Evolutionary conservation across 2,113 vertebrate species (phyloP), one percentile per base, ranked within the genome.

Genomic region (Pangasianodon gigas): DNA sequence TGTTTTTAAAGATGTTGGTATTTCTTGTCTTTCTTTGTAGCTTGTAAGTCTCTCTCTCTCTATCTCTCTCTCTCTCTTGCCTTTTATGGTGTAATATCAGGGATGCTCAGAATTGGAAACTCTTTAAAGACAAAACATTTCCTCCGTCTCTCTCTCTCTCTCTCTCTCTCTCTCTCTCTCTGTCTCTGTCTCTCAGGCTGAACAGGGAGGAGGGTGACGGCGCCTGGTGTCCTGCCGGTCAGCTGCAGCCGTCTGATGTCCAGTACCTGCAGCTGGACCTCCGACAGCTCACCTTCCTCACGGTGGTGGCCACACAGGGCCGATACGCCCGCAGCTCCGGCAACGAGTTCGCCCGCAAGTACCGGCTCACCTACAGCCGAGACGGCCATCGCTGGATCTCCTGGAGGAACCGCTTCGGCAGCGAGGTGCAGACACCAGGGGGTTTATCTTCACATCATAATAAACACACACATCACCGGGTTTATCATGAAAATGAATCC

Each of bases 181-280:
- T 83, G 4, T 58, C 37, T 89, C 14, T 90, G 32, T 87, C 16
- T 85, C 58, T 83, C 92, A 98, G 97, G 92, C 90, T 98, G 87
- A 96, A 97, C 83, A 94, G 95, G 58, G 97, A 98, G 91, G 96
- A 97, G 19, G 97, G 97, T 0, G 97, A 98, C 0, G 97, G 97
- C 0, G 97, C 97, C n/a, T 98, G 97, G 97, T 98, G 97, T 92
- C 97, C 97, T 0, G 94, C 96, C 4, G 97, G 96, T 1, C 96
- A 96, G 37, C 93, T 97, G 89, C 94, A 96, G 90, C 97, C 97
- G 0, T 95, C 97, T 41, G 97, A 97, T 11, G 96, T 95, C 13
- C 97, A 98, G 94, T 98, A 96, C 94, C 96, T 98, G 88, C 97
- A 98, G 94, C 96, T 98, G 26, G 97, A 98, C 91, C 95, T 98